phyloP scores from a whole-genome alignment of 1,140 invertebrate genomes.

The Caenorhabditis latens region DNA sequence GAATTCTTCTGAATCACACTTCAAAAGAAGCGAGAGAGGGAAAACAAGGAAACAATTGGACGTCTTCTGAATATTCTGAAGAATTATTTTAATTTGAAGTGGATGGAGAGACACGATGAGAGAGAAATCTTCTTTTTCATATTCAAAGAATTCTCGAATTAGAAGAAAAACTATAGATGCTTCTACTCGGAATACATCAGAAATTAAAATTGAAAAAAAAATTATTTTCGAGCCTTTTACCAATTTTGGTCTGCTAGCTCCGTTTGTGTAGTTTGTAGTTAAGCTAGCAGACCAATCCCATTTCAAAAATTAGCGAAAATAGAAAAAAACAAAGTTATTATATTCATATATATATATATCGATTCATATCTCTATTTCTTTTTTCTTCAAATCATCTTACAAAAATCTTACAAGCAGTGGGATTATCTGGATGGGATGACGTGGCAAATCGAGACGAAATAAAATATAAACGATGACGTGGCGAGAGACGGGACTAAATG shows the following conservation, averaged over 20 bases:
- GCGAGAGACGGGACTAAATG: background rate
- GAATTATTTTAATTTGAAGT: conserved; percentile 9
- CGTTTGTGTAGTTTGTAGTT: too few species aligned
- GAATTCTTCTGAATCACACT: conserved; percentile 37
- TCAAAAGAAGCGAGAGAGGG: background rate
- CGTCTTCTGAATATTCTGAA: background rate
- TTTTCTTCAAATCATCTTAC: background rate
- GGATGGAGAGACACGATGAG: background rate
- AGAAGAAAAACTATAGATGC: background rate
- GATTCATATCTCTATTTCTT: too few species aligned
- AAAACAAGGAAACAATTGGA: conserved; percentile 30
- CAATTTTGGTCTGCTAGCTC: background rate
- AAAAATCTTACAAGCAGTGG: background rate
- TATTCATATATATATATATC: too few species aligned
- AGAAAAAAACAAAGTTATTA: too few species aligned
- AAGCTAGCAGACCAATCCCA: too few species aligned
- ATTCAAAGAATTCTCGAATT: background rate
- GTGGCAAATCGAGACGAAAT: background rate
- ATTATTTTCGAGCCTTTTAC: background rate
- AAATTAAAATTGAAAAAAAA: background rate
- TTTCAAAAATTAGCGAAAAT: too few species aligned
- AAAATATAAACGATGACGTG: background rate
- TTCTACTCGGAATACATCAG: background rate
- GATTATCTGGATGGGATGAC: background rate
- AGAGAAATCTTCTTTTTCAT: background rate